These are phyloP conservation scores for Himalopsyche anomala DNA, from an alignment of 2,888 invertebrate species.

Conservation along the genomic window DNA sequence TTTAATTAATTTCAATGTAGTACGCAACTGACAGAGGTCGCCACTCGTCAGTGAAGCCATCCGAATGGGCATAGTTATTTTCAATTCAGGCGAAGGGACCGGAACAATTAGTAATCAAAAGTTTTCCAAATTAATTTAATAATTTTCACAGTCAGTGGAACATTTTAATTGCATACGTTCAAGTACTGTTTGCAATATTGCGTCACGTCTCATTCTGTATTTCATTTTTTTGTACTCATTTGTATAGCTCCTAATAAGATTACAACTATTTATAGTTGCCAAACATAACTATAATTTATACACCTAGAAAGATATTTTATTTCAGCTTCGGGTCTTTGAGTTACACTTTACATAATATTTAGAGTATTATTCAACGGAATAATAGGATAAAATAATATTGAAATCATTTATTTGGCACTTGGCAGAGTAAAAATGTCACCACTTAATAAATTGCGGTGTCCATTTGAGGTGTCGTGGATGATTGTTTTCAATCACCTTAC, in stretches of 20 bases:
- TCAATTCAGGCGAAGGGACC: slow-evolving; percentile 5
- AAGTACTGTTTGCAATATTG: slow-evolving; percentile 11
- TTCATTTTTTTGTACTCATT: slow-evolving; percentile 6
- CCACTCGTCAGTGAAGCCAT: slow-evolving; percentile 30
- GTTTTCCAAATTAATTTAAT: slow-evolving; percentile 36
- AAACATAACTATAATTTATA: slow-evolving; percentile 9
- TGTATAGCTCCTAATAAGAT: slow-evolving; percentile 8
- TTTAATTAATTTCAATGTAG: slow-evolving; percentile 19
- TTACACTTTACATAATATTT: background rate
- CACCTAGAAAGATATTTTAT: background rate
- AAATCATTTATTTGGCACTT: slow-evolving; percentile 25
- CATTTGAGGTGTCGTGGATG: background rate
- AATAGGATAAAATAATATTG: background rate
- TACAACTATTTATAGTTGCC: background rate
- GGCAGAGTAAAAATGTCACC: background rate
- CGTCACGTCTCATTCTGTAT: background rate
- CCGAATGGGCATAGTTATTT: background rate
- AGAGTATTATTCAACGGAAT: background rate
- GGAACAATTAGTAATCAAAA: slow-evolving; percentile 25
- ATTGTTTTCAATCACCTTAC: background rate
- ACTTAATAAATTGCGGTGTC: background rate
- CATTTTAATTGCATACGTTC: slow-evolving; percentile 8
- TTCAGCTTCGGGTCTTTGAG: background rate
- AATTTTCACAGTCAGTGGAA: background rate
- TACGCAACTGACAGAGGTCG: slow-evolving; percentile 13